Conservation (phyloP, 2,113 vertebrate species). For the Apodemus sylvaticus region DNA sequence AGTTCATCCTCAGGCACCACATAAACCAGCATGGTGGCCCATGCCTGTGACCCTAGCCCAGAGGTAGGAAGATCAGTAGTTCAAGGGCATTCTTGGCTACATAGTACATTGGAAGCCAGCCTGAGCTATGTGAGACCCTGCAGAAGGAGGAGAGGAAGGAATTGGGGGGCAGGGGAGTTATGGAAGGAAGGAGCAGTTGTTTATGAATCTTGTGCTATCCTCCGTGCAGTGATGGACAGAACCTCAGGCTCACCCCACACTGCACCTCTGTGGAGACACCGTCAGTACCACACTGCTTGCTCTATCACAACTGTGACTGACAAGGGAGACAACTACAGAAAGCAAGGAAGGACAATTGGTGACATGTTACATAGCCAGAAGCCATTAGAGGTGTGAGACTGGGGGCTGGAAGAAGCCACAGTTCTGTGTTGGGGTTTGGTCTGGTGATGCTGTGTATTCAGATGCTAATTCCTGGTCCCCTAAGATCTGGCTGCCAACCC, state of each 20-base stretch:
- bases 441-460: too few species aligned
- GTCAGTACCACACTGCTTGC: neutral
- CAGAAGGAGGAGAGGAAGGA: neutral
- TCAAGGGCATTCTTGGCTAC: neutral
- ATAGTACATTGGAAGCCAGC: neutral
- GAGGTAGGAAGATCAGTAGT: neutral
- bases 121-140: neutral
- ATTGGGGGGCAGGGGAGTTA: too few species aligned
- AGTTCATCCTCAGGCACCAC: neutral
- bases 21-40: neutral
- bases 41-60: neutral
- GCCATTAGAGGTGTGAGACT: neutral
- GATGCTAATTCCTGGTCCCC: too few species aligned
- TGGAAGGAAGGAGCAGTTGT: neutral
- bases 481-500: too few species aligned
- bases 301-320: neutral
- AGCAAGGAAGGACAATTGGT: neutral
- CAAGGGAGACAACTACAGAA: neutral
- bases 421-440: neutral
- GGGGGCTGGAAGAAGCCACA: neutral
- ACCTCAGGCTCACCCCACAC: rapidly evolving
- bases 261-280: neutral
- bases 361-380: neutral
- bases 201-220: neutral
- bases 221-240: neutral